Evolutionary conservation across 2,797 vertebrate species (phyloP).

Genomic region (Galago senegalensis): DNA sequence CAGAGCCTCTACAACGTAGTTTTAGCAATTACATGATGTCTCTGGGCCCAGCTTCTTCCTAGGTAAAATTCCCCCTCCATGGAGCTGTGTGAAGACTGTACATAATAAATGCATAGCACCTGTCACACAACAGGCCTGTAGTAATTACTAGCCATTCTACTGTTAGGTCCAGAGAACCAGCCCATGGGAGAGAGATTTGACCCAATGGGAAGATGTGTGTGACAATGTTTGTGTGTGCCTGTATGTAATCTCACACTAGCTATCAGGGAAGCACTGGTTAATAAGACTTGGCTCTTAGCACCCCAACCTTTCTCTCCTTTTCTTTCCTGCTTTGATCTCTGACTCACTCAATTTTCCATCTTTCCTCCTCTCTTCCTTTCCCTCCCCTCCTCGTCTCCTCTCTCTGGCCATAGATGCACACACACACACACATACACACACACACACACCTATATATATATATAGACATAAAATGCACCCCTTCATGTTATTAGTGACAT

Average conservation of each 20-base stretch:
- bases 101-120: neutral
- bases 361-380: neutral
- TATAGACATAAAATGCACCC: neutral
- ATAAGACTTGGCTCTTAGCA: neutral
- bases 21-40: neutral
- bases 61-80: neutral
- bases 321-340: neutral
- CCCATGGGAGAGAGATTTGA: constrained; percentile 20
- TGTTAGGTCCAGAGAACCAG: constrained; percentile 31
- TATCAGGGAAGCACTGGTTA: neutral
- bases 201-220: neutral
- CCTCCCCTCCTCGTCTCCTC: neutral
- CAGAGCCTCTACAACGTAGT: rapidly evolving
- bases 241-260: neutral
- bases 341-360: neutral
- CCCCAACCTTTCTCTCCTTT: neutral
- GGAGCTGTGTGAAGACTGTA: neutral
- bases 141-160: neutral
- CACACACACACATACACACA: neutral
- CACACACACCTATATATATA: neutral
- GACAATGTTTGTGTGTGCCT: rapidly evolving
- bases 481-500: constrained; percentile 62
- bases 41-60: constrained; percentile 28
- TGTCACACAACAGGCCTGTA: neutral
- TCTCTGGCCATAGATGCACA: neutral